Evolutionary conservation across 2,888 invertebrate genomes (phyloP), one percentile per base, ranked within the genome.

Genomic region (Acheta domesticus): DNA sequence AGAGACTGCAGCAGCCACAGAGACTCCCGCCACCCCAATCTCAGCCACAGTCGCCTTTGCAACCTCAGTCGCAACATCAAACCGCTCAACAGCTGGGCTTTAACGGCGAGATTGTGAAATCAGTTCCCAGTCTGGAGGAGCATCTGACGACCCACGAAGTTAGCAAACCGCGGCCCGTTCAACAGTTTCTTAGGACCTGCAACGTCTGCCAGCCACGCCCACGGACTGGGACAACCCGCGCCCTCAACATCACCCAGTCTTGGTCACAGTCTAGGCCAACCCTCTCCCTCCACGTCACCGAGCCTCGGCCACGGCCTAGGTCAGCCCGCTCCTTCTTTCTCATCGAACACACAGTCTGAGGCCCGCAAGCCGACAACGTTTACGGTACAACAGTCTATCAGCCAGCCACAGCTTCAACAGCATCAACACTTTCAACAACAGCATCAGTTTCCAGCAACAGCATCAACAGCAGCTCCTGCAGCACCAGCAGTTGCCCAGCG

Each of bases 101-200:
- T 77, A 79, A 77, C 73, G 93, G 94, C 1, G 93, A 95, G 86
- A 88, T 95, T 74, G 90, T 94, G 23, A 91, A 92, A 79, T 91
- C 95, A 21, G 91, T 95, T 80, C 92, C 95, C 11, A 94, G 93
- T 87, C 92, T 91, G 83, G 95, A 95, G 86, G 94, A 82, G 83
- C 85, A 5, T 82, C 84, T 77, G 83, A 16, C 82, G 84, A 16
- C 74, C 83, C 14, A 49, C 83, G 11, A 81, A 83, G 75, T 83
- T 83, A 77, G 78, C 84, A 1, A 84, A 84, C 73, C 77, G 75
- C 62, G 62, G 16, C 62, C 62, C n/a, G 16, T n/a, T 19, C 62
- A 14, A n/a, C 76, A 23, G 3, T 48, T n/a, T 36, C 77, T 36
- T 36, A 36, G 49, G 50, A n/a, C 77, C 20, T n/a, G 36, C 48